Evolutionary conservation across 2,797 vertebrate genomes (phyloP), one percentile per base, ranked within the genome.

Genomic region (Cynodonichthys magdalenae): DNA sequence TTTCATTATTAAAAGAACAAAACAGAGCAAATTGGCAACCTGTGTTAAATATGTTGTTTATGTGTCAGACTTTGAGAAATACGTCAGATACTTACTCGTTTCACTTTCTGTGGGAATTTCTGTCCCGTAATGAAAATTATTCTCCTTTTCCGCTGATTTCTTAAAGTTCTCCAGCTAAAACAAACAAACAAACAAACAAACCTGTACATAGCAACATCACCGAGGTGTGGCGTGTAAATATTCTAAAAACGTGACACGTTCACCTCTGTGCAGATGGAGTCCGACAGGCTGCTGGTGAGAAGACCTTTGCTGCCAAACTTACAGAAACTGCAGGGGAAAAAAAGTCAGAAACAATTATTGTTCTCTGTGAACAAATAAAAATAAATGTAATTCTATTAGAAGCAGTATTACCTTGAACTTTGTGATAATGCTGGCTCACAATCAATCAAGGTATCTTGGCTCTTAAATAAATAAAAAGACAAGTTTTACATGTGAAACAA

Each of bases 211-310:
- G 20, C 0, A 56, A 59, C 3, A 54, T 59, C 6, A 47, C 0
- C 15, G 10, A 55, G 12, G 14, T 56, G 27, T n/a, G n/a, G 24
- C 0, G 60, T 29, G n/a, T 31, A 15, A 55, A 12, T 0, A 14
- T n/a, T 48, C 10, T 63, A 17, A 47, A 8, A 17, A 70, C 36
- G 4, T 11, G 6, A 28, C 27, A 44, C 3, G 2, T 50, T 60
- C 51, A 94, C 93, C 90, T 93, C 90, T 29, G 71, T 68, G 72
- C 92, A 94, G 69, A 92, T 77, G 8, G 87, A 75, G 34, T 76
- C 89, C 4, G 92, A 85, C 15, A 91, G 42, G 27, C 65, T 75
- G 57, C 64, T 81, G 46, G 75, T 36, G 6, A 89, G 28, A 11
- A 70, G 64, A 39, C 74, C 74, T 64, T 72, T 77, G 42, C 88